These are phyloP conservation scores for Chiloscyllium plagiosum DNA, from an alignment of 2,113 vertebrate genomes.

Conservation along the genomic window DNA sequence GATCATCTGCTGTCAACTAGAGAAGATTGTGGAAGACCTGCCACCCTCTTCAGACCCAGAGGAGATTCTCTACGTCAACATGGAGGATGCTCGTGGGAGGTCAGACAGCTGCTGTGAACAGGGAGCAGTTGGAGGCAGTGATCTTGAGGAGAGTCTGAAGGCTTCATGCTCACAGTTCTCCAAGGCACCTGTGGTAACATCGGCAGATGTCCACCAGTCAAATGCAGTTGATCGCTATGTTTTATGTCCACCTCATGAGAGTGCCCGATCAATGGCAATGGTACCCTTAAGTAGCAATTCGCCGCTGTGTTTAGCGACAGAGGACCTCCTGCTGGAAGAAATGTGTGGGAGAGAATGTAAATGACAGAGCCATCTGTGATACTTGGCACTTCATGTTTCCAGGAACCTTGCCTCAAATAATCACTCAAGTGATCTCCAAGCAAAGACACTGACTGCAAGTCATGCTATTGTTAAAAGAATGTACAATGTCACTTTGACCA, in stretches of 20 bases:
- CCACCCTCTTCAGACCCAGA: conserved; percentile 70
- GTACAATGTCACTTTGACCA: background rate
- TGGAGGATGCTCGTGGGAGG: conserved; percentile 68
- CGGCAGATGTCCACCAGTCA: conserved; percentile 61
- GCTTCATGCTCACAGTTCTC: conserved; percentile 44
- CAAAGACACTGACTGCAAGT: background rate
- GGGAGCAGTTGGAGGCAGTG: conserved; percentile 57
- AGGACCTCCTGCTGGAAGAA: conserved; percentile 39
- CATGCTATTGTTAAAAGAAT: background rate
- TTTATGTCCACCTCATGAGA: conserved; percentile 71
- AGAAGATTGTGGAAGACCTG: conserved; percentile 73
- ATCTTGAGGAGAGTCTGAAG: conserved; percentile 42
- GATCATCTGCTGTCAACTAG: conserved; percentile 65
- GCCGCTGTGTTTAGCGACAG: conserved; percentile 43
- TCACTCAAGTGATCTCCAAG: background rate
- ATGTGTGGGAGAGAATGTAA: conserved; percentile 26
- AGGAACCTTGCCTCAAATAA: background rate
- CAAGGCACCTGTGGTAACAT: conserved; percentile 58
- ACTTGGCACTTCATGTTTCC: background rate
- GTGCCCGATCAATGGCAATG: conserved; percentile 44
- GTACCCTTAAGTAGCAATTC: conserved; percentile 50
- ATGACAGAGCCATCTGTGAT: background rate
- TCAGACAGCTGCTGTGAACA: conserved; percentile 50
- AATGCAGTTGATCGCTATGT: conserved; percentile 68
- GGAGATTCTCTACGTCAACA: conserved; percentile 86